Conservation (phyloP, 2,888 invertebrate species). For the Microplitis manilae region DNA sequence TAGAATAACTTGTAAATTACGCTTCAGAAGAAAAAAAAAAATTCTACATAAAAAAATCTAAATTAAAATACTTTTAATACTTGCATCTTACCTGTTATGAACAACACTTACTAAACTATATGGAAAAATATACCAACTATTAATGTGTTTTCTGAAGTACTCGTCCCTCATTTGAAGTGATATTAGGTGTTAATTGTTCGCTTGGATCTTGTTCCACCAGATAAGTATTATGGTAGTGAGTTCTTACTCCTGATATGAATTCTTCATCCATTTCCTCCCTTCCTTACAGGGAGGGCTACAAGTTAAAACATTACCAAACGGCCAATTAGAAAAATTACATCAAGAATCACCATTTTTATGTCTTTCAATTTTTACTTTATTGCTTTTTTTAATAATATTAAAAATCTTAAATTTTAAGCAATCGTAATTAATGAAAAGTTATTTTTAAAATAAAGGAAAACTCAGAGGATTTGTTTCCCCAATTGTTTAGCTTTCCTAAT, state of each 20-base stretch:
- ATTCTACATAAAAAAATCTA: slow-evolving; percentile 9
- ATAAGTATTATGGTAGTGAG: slow-evolving; percentile 4
- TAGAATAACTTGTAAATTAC: slow-evolving; percentile 4
- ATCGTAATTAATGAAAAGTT: slow-evolving; percentile 4
- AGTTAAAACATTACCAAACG: slow-evolving; percentile 71
- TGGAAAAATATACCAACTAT: slow-evolving; percentile 40
- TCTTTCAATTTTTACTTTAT: slow-evolving; percentile 42
- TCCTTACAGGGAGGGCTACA: slow-evolving; percentile 72
- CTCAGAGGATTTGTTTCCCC: not conserved
- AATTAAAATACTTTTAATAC: slow-evolving; percentile 32
- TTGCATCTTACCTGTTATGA: slow-evolving; percentile 61
- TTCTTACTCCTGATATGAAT: slow-evolving; percentile 37
- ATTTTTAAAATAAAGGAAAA: slow-evolving; percentile 15
- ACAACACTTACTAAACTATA: slow-evolving; percentile 61
- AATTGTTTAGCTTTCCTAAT: slow-evolving; percentile 1
- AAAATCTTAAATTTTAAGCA: not conserved
- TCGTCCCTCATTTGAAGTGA: not conserved
- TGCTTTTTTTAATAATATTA: not conserved
- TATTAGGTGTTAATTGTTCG: slow-evolving; percentile 7
- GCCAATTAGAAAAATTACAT: slow-evolving; percentile 66
- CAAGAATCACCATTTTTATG: slow-evolving; percentile 41
- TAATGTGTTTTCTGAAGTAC: slow-evolving; percentile 8
- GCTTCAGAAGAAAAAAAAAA: slow-evolving; percentile 13
- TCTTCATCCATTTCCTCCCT: slow-evolving; percentile 63
- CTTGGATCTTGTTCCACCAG: slow-evolving; percentile 10